Evolutionary conservation across 92 coral and sea anemone genomes (phyloP), one percentile per base, ranked within the genome.

Genomic region (Actinernus sp.): DNA sequence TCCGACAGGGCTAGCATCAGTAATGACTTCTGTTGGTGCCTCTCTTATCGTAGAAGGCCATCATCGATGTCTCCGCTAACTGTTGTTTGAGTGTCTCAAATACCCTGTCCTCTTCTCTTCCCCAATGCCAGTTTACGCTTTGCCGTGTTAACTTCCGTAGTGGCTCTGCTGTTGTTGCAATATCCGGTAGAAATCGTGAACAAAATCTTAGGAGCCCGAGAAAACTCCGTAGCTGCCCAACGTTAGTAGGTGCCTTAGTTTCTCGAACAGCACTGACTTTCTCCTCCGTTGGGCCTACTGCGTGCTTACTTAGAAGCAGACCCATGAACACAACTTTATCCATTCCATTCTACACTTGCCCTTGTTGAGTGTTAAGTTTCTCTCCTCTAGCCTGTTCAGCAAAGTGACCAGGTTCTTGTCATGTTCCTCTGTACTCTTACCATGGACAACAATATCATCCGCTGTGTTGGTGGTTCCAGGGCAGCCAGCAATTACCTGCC

Each of bases 1-100:
- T 16, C 85, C 89, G 10, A 88, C 84, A 25, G 84, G 84, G 6
- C 13, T 14, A 16, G 96, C 90, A 46, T 84, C 87, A 11, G 96
- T 78, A 27, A 74, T 68, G 40, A 88, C 41, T 56, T 81, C 51
- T 49, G 84, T 83, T 17, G 27, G 25, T 0, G 90, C 87, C 28
- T 44, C 67, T 28, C 73, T 86, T 13, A 53, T 71, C n/a, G 63
- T 7, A 72, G 56, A 55, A 83, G 21, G 79, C 90, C 83, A 72
- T 83, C 7, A 78, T 83, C 19, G 87, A 84, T 39, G 78, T 81
- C 20, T 36, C 43, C 3, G 84, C 66, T 13, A 73, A 40, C 31
- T 53, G 5, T 36, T 3, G 51, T 48, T 89, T 84, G 0, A 67
- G 46, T 21, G 27, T 4, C 8, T 31, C 17, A 31, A 81, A 81